Base-by-base conservation (phyloP, 2,888 invertebrate species). In the Aromia moschata region DNA sequence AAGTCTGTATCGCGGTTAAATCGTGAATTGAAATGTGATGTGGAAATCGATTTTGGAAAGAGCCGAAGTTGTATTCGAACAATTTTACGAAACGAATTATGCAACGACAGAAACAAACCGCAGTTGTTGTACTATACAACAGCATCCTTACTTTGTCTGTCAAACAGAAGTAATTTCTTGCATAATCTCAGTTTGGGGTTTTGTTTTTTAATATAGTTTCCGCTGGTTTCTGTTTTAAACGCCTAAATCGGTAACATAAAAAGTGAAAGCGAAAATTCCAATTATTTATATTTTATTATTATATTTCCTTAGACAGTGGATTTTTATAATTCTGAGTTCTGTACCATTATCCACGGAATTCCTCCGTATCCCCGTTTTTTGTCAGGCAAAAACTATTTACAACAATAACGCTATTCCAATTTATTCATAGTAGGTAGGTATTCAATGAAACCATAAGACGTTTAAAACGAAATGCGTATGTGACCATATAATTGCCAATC, bases 391-490 rank as follows among this genome's bases (percentile, higher is more conserved):
- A 25, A 25, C 3, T 7, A 25, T 25, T 7, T 25, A 25, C 7
- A 25, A 7, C 4, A 5, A 25, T 7, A 25, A 5, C 31, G 16
- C 31, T 46, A 46, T 46, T 46, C 31, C 20, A 12, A 49, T 38
- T 49, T 49, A 49, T 49, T 20, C 37, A 49, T 49, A 49, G 25
- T n/a, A n/a, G n/a, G n/a, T n/a, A n/a, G n/a, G 30, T 46, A 46
- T 46, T 46, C 36, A 33, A 31, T 49, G 20, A 49, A 49, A 49
- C 49, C 49, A 38, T 49, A 37, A 49, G 38, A n/a, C n/a, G n/a
- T n/a, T n/a, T n/a, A n/a, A n/a, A n/a, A n/a, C n/a, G n/a, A n/a
- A n/a, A n/a, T n/a, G n/a, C n/a, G n/a, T 47, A 37, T 49, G 20
- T 14, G 18, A 49, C 37, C 37, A 37, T 49, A 20, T 49, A 49